A percentile compares a stretch with the other conserved stretches of the same genome.
Evolutionary conservation across 2,888 invertebrate genomes (phyloP).

Genomic region (Microchrysa polita): DNA sequence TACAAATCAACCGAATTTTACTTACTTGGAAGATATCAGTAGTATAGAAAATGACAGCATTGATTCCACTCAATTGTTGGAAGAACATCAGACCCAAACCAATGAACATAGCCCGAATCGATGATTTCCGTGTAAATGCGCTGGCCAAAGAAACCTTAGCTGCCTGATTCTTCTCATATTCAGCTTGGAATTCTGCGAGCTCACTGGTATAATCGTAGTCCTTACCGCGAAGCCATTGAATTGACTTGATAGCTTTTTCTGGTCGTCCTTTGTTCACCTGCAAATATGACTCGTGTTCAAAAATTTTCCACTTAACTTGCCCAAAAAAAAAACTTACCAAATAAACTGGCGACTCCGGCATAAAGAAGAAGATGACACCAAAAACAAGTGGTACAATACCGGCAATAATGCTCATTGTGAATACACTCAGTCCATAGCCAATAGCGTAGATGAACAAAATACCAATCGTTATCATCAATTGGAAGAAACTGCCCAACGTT

Average conservation of each 20-base stretch:
- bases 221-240: conserved; percentile 78
- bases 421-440: conserved; percentile 63
- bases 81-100: conserved; percentile 86
- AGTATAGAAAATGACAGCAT: conserved; percentile 84
- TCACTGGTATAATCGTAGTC: conserved; percentile 75
- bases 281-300: neutral
- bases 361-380: conserved; percentile 76
- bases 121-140: conserved; percentile 69
- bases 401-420: conserved; percentile 59
- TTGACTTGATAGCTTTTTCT: conserved; percentile 74
- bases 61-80: conserved; percentile 87
- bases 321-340: conserved; percentile 65
- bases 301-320: neutral
- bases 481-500: conserved; percentile 85
- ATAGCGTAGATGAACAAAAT: conserved; percentile 80
- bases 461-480: conserved; percentile 85
- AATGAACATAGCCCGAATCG: conserved; percentile 74
- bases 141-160: conserved; percentile 68
- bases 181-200: conserved; percentile 69
- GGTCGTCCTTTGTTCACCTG: conserved; percentile 68
- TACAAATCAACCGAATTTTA: too few species aligned
- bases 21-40: conserved; percentile 74
- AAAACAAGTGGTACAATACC: conserved; percentile 71
- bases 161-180: conserved; percentile 66
- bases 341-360: conserved; percentile 88